Evolutionary conservation across 2,113 vertebrate species (phyloP), one percentile per base, ranked within the genome.

Genomic region (Tupaia tana): DNA sequence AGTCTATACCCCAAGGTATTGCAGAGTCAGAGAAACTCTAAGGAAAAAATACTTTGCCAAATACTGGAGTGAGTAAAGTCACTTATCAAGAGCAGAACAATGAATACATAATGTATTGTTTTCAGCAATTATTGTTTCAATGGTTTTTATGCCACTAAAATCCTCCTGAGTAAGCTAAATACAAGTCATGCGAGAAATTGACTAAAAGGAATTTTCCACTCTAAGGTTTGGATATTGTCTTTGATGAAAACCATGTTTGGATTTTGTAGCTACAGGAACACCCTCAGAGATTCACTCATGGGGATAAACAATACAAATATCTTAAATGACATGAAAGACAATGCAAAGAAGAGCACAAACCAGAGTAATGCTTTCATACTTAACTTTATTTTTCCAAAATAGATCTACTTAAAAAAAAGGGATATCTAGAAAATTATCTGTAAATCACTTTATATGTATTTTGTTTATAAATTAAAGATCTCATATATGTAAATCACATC

Each of bases 141-240:
- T 77, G 31, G 54, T 92, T 95, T 95, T 93, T 63, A 58, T 79
- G 81, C 31, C 73, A 88, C 80, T 91, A 87, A 90, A 97, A 89
- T 90, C n/a, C 64, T 94, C 77, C 90, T 88, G 88, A 94, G 94
- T 95, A 97, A 93, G 94, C 92, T 87, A 93, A 95, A 94, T 80
- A 95, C 85, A 95, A 93, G 95, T 92, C 90, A 95, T 90, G 90
- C 13, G 58, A 97, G 90, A 97, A 95, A 96, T 43, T 91, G 90
- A 92, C 71, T 67, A 87, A 77, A 92, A 89, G 43, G 73, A 93
- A 87, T 81, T 97, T 95, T 96, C 90, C 78, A 78, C 34, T 88
- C 58, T 61, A 34, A 86, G 58, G 20, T 66, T 84, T 96, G 81
- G 29, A 90, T 93, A 75, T 52, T 34, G 64, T 89, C 59, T 92